Base-by-base conservation (phyloP, 1,140 invertebrate species). In the Pseudomyrmex pallidus region DNA sequence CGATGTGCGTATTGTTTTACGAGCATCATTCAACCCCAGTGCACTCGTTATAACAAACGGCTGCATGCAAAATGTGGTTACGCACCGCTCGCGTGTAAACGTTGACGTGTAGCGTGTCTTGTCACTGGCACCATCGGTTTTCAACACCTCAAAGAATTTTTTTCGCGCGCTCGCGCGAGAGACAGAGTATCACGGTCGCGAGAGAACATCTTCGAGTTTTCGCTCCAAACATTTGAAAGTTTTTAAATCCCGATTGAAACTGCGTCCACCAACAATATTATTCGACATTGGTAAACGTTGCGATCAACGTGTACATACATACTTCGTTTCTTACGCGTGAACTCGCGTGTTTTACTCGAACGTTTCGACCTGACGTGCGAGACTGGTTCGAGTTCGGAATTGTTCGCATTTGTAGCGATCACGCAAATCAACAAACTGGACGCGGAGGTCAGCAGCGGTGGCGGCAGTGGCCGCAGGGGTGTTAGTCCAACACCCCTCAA, bases 381-480 rank as follows among this genome's bases (percentile, higher is more conserved):
- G 52, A 48, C 17, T 35, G 35, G 0, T 20, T 50, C 63, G 48
- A 17, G 54, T 59, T 35, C 59, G 20, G 12, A 9, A 44, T 72
- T 17, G 10, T 52, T 70, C 48, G 46, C 35, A 85, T 62, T 35
- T 54, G 67, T 52, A 57, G 20, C 76, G 82, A 74, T 64, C 52
- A 82, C 54, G 17, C 64, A 87, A 87, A 57, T 78, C 90, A 84
- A 66, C 93, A 94, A 92, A 59, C 93, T 94, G 93, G 93, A 93
- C 91, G 92, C 93, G 70, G 93, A 93, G 82, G 73, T 93, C 78
- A 91, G 91, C 74, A 85, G 89, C 72, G 88, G 89, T 74, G 91
- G 86, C 89, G 89, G 89, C 88, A 82, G 86, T 25, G 87, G 91
- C 91, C 93, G 93, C 90, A 91, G 93, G 91, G 93, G 90, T 88